These are phyloP conservation scores for Nasonovia ribisnigri DNA, from an alignment of 2,888 invertebrate species.

Conservation along the genomic window DNA sequence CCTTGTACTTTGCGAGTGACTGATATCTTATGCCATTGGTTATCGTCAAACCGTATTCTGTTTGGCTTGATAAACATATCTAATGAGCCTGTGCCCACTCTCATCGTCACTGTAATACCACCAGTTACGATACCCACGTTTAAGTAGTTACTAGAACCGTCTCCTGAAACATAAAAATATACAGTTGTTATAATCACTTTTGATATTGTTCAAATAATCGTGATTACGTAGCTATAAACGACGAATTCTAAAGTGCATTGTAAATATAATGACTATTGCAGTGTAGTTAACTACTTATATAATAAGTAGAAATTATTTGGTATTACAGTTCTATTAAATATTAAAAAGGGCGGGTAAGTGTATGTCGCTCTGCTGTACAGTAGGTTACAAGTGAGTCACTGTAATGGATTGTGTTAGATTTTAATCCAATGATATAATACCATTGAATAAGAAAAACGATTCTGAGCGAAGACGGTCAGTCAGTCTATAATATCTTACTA, in stretches of 20 bases:
- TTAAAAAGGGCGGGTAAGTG: too few relatives aligned
- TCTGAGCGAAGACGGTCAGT: too few relatives aligned
- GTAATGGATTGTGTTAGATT: too few relatives aligned
- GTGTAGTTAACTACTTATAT: background rate
- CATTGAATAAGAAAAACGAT: too few relatives aligned
- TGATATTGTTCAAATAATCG: background rate
- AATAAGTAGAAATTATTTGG: background rate
- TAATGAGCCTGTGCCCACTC: slow-evolving; percentile 88
- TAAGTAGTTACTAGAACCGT: slow-evolving; percentile 82
- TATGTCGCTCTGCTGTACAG: too few relatives aligned
- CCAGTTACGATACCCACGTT: slow-evolving; percentile 91
- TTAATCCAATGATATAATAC: too few relatives aligned
- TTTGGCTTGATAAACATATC: slow-evolving; percentile 91
- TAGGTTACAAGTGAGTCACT: too few relatives aligned
- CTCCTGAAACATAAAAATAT: slow-evolving; percentile 76
- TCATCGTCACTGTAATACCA: slow-evolving; percentile 88
- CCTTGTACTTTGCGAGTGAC: slow-evolving; percentile 92
- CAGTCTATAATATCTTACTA: too few relatives aligned
- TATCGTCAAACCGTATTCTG: slow-evolving; percentile 92
- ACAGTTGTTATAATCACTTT: background rate
- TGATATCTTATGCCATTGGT: slow-evolving; percentile 95
- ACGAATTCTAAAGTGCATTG: background rate
- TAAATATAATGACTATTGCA: background rate
- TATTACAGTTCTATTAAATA: background rate
- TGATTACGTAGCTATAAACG: background rate